A percentile compares a stretch with the other conserved stretches of the same genome.
These are phyloP conservation scores for Ictalurus furcatus DNA, from an alignment of 2,113 vertebrate genomes.

Conservation along the genomic window DNA sequence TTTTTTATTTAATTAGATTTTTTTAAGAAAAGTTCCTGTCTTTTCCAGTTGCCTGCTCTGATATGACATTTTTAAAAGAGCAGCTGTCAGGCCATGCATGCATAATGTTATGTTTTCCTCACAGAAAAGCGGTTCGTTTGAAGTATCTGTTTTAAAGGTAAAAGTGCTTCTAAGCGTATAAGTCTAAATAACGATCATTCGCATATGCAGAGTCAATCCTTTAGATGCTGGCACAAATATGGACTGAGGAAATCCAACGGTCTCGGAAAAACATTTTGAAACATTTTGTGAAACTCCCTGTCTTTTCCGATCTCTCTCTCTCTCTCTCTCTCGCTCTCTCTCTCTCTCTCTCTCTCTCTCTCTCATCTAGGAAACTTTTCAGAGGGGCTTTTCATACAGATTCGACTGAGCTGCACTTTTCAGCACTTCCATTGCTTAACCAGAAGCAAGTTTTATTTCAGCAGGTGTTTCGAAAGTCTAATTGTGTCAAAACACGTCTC, in stretches of 20 bases:
- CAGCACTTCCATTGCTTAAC: neutral
- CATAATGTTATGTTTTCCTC: neutral
- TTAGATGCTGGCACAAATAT: neutral
- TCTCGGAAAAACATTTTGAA: neutral
- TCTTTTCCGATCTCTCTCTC: neutral
- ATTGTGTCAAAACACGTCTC: neutral
- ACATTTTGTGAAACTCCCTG: neutral
- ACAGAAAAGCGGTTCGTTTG: neutral
- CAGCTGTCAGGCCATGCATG: neutral
- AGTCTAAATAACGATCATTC: neutral
- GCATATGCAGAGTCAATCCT: neutral
- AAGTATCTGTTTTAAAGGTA: neutral
- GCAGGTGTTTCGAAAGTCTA: neutral
- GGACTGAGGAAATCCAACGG: neutral
- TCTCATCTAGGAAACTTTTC: neutral
- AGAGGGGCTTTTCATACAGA: neutral
- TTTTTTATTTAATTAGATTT: neutral
- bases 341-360: neutral
- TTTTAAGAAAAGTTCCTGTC: neutral
- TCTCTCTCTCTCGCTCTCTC: no score
- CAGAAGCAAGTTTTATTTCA: neutral
- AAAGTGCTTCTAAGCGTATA: neutral
- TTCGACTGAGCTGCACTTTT: neutral
- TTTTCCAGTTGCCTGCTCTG: neutral
- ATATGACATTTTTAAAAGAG: neutral